Percentiles rank a stretch among this genome's conserved stretches.
Evolutionary conservation across 2,888 invertebrate genomes (phyloP).

Genomic region (Drosophila villosipedis): DNA sequence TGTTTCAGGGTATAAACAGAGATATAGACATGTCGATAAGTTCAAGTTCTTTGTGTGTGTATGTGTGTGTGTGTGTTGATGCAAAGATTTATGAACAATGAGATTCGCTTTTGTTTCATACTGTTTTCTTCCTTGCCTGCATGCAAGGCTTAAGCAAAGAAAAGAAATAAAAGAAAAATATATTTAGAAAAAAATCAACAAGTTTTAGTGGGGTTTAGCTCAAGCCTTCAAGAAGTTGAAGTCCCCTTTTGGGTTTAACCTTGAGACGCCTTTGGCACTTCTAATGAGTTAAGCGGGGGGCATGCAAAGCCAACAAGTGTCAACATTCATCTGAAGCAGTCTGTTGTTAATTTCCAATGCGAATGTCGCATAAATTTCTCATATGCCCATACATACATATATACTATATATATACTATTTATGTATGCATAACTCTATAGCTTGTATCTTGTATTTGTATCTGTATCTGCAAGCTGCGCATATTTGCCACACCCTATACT

Average conservation of each 20-base stretch:
- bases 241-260: slow-evolving; percentile 42
- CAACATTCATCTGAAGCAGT: slow-evolving; percentile 74
- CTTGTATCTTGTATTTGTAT: slow-evolving; percentile 36
- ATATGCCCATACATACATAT: slow-evolving; percentile 50
- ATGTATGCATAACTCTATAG: slow-evolving; percentile 45
- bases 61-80: not conserved
- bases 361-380: slow-evolving; percentile 71
- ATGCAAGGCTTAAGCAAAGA: slow-evolving; percentile 17
- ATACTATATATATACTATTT: not conserved
- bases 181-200: slow-evolving; percentile 14
- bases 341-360: slow-evolving; percentile 66
- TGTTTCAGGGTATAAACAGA: slow-evolving; percentile 5
- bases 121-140: slow-evolving; percentile 5
- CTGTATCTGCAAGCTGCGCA: slow-evolving; percentile 54
- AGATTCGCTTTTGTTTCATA: slow-evolving; percentile 55
- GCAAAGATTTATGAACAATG: slow-evolving; percentile 48
- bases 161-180: slow-evolving; percentile 8
- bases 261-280: slow-evolving; percentile 55
- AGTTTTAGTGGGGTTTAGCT: slow-evolving; percentile 16
- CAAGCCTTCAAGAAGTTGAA: slow-evolving; percentile 14
- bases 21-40: slow-evolving; percentile 47
- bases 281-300: slow-evolving; percentile 60
- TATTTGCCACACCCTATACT: slow-evolving; percentile 68
- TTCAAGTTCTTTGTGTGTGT: slow-evolving; percentile 17
- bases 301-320: slow-evolving; percentile 70